Conservation (phyloP, 2,797 vertebrate genomes). For the Sternarchorhynchus goeldii region DNA sequence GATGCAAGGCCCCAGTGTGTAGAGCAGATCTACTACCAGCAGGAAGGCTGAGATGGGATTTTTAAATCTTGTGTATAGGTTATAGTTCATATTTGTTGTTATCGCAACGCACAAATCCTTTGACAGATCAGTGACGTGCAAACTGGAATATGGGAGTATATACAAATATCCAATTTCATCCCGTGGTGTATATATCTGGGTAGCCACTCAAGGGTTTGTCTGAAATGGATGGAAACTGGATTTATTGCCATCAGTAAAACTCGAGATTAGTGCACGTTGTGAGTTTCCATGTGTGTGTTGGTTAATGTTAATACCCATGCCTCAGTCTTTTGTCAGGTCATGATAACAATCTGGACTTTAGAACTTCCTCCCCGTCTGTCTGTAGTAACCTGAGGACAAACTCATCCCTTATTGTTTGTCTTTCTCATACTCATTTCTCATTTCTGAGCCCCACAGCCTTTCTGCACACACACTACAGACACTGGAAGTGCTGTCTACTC, state of each 20-base stretch:
- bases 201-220: no score
- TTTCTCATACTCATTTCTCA: constrained; percentile 47
- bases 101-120: no score
- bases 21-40: no score
- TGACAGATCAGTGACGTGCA: no score
- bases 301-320: constrained; percentile 3
- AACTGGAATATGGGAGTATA: no score
- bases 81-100: no score
- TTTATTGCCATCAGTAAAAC: not conserved
- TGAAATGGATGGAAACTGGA: no score
- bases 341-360: constrained; percentile 66
- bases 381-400: constrained; percentile 44
- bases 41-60: no score
- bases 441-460: not conserved
- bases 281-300: not conserved
- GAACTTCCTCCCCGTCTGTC: constrained; percentile 66
- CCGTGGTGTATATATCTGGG: no score
- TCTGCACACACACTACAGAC: constrained; percentile 4
- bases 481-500: not conserved
- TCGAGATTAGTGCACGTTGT: not conserved
- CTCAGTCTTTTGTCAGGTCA: constrained; percentile 39
- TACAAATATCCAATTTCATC: no score
- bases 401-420: constrained; percentile 51
- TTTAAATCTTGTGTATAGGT: no score
- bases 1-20: no score